Base-by-base conservation (phyloP, 2,113 vertebrate species). In the Lagopus muta region DNA sequence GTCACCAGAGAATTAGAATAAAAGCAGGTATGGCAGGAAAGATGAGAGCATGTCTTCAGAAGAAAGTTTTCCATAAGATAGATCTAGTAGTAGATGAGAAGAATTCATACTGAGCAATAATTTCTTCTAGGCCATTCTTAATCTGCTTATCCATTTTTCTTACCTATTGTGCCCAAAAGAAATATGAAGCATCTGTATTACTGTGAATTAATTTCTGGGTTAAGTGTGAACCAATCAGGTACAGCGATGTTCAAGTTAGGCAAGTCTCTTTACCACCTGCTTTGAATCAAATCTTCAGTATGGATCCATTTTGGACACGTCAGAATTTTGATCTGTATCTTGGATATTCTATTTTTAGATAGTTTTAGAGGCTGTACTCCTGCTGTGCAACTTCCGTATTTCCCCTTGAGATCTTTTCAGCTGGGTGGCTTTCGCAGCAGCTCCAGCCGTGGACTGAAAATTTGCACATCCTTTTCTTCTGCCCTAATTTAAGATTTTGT, bases 361-460 rank as follows among this genome's bases (percentile, higher is more conserved):
- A 20, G 6, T 66, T 78, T 86, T 54, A 47, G 32, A 40, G 30
- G 55, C 66, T 60, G 25, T 85, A 38, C 50, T 82, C 11, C 70
- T 89, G 86, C 47, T 58, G 8, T 90, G 65, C 47, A 81, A 30
- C 88, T 90, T 92, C 87, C 64, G 11, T 86, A 80, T 79, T 47
- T 47, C 73, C 45, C 32, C 12, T 5, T 62, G 64, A 64, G 60
- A 77, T 10, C 14, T 78, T 82, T 92, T 92, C 65, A 83, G 54
- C 82, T 65, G 38, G 43, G n/a, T 76, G 70, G 11, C 58, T 88
- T 89, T 89, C 73, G 38, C 74, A 78, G 21, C 62, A 60, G 42
- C 40, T 92, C 48, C 32, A 91, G 60, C 34, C 21, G 21, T n/a
- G 42, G 47, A 20, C 74, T 78, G 54, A 70, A 85, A 82, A 84